A percentile compares a stretch with the other conserved stretches of the same genome.
Conservation (phyloP, 2,113 vertebrate species). For the Melospiza melodia region DNA sequence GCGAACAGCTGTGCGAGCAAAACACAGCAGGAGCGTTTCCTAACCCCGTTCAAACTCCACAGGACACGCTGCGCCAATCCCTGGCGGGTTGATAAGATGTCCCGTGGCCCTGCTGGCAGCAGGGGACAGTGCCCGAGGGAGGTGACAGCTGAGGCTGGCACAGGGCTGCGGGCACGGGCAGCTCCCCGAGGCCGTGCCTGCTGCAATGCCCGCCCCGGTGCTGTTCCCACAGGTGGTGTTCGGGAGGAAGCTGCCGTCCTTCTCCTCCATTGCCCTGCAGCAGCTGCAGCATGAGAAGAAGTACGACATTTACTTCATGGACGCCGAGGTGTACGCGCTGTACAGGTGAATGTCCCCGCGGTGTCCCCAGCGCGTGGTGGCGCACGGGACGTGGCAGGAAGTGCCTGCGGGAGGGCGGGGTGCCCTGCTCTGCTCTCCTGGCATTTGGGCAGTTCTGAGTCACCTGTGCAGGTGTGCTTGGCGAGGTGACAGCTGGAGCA, state of each 20-base stretch:
- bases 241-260: slow-evolving; percentile 82
- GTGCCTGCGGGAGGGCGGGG: rapidly evolving
- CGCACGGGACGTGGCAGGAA: neutral
- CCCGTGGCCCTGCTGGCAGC: neutral
- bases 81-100: neutral
- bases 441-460: neutral
- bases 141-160: neutral
- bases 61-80: neutral
- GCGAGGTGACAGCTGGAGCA: neutral
- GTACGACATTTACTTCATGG: slow-evolving; percentile 88
- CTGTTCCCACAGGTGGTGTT: slow-evolving; percentile 86
- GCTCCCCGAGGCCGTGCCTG: rapidly evolving
- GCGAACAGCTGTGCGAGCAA: neutral
- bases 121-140: neutral
- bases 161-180: neutral
- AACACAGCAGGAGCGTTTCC: neutral
- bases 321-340: slow-evolving; percentile 83
- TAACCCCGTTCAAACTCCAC: slow-evolving; percentile 11
- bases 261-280: slow-evolving; percentile 80
- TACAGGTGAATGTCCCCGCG: slow-evolving; percentile 80
- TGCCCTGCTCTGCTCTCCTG: neutral
- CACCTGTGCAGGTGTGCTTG: neutral
- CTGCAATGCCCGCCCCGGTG: neutral
- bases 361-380: rapidly evolving
- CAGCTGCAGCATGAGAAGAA: slow-evolving; percentile 90